phyloP scores from a whole-genome alignment of 1,140 invertebrate species.

The Pemphigus obesinymphae region DNA sequence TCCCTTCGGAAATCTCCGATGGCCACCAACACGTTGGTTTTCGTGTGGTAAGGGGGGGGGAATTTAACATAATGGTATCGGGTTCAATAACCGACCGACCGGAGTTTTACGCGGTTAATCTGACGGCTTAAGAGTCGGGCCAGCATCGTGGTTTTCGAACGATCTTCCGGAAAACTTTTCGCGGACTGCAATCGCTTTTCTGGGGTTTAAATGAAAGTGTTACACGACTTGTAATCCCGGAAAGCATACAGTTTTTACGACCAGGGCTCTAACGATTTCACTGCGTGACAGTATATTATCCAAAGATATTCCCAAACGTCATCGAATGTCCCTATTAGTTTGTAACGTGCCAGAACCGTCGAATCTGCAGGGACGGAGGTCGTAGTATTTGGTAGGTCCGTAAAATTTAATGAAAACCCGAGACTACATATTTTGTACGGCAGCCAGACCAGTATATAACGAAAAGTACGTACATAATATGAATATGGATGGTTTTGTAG shows the following conservation, averaged over 20 bases:
- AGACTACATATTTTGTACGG: no score
- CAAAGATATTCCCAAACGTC: no score
- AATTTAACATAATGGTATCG: background rate
- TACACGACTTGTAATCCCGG: background rate
- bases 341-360: background rate
- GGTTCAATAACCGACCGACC: background rate
- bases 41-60: no score
- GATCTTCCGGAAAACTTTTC: background rate
- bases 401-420: no score
- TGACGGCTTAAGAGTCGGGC: background rate
- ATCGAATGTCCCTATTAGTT: no score
- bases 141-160: background rate
- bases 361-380: no score
- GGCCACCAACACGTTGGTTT: background rate
- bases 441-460: no score
- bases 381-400: no score
- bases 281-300: no score
- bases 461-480: no score
- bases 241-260: background rate
- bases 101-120: constrained; percentile 1
- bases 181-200: background rate
- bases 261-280: background rate
- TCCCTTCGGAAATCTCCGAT: background rate
- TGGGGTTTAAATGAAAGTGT: background rate
- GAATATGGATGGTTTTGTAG: no score